Conservation (phyloP, 2,797 vertebrate genomes). For the Sebastes vulpes region DNA sequence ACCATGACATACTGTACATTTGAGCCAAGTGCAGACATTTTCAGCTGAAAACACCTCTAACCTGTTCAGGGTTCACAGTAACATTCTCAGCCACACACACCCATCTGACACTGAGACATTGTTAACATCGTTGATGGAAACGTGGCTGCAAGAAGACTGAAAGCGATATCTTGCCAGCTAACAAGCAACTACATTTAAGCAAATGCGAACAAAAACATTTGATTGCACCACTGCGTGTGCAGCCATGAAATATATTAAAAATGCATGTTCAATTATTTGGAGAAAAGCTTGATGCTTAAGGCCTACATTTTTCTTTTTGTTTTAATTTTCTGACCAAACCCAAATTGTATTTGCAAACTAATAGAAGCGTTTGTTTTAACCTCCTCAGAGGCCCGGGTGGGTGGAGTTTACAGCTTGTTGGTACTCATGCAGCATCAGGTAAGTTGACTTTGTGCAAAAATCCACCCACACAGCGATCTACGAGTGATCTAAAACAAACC, state of each 20-base stretch:
- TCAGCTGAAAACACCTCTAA: neutral
- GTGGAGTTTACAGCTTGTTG: constrained; percentile 13
- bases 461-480: neutral
- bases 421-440: neutral
- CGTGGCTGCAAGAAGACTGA: constrained; percentile 6
- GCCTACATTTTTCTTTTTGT: neutral
- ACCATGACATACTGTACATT: too few relatives aligned
- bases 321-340: neutral
- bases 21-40: neutral
- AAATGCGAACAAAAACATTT: constrained; percentile 1
- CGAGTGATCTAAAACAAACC: constrained; percentile 9
- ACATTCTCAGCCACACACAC: neutral
- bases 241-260: neutral
- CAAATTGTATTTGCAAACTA: constrained; percentile 28
- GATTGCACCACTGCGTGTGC: constrained; percentile 7
- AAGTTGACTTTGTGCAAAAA: neutral
- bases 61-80: neutral
- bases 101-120: neutral
- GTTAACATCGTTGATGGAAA: constrained; percentile 1
- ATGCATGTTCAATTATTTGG: neutral
- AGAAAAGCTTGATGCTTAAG: neutral
- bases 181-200: constrained; percentile 39
- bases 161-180: constrained; percentile 12
- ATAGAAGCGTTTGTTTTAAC: constrained; percentile 25
- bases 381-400: neutral